phyloP scores from a whole-genome alignment of 2,797 vertebrate species.

The Sus cebifrons region DNA sequence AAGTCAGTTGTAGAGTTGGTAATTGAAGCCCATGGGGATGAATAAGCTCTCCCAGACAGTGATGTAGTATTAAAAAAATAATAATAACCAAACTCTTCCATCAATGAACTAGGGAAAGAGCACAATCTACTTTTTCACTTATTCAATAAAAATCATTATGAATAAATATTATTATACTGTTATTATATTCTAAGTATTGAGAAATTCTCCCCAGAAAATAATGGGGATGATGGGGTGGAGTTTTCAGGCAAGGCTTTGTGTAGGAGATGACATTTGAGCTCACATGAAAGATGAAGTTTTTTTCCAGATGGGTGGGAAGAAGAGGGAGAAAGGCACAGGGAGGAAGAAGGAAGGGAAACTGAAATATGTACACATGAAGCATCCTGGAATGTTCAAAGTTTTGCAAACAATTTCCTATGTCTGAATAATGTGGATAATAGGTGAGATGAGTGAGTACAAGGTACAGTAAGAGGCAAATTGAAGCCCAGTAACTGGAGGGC shows the following conservation, averaged over 20 bases:
- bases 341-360: background rate
- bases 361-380: background rate
- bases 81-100: background rate
- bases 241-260: slow-evolving; percentile 18
- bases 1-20: background rate
- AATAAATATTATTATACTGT: slow-evolving; percentile 41
- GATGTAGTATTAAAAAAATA: slow-evolving; percentile 3
- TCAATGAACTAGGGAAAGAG: background rate
- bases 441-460: background rate
- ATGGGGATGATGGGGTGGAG: background rate
- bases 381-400: background rate
- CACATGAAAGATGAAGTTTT: background rate
- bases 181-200: background rate
- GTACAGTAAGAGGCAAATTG: background rate
- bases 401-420: slow-evolving; percentile 31
- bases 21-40: background rate
- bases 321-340: background rate
- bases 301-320: background rate
- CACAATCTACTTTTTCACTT: background rate
- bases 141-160: slow-evolving; percentile 9
- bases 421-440: background rate
- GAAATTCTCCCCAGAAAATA: slow-evolving; percentile 31
- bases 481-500: background rate
- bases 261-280: background rate
- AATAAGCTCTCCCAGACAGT: slow-evolving; percentile 13